Conservation (phyloP, 2,797 vertebrate species). For the Sebastes dallii region DNA sequence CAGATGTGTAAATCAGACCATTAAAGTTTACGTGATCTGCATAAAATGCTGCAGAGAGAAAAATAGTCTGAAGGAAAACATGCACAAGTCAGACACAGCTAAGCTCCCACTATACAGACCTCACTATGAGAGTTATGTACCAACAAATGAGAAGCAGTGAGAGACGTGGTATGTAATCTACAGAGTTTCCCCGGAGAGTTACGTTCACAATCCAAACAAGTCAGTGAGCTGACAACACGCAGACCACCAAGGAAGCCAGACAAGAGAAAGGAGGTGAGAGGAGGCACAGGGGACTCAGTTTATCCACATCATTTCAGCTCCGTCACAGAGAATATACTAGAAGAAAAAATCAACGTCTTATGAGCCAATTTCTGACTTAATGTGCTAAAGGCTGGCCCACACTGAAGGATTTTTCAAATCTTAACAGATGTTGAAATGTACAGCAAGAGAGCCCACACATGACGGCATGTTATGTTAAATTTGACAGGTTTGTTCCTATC, state of each 20-base stretch:
- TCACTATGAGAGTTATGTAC: not conserved
- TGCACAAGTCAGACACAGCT: not conserved
- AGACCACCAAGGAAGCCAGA: conserved; percentile 26
- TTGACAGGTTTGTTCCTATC: no score
- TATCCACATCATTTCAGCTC: not conserved
- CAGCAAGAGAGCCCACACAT: no score
- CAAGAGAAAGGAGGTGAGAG: not conserved
- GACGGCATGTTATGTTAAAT: no score
- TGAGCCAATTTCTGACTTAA: not conserved
- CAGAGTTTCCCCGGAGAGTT: not conserved
- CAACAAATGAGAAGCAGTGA: conserved; percentile 5
- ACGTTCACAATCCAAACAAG: conserved; percentile 46
- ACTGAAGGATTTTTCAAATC: no score
- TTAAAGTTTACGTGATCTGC: conserved; percentile 6
- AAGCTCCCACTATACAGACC: not conserved
- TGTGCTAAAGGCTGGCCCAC: not conserved
- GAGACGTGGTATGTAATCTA: conserved; percentile 23
- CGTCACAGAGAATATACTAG: not conserved
- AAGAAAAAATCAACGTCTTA: not conserved
- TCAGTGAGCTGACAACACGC: conserved; percentile 4
- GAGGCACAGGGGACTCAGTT: not conserved
- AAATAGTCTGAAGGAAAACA: not conserved
- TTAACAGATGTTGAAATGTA: no score
- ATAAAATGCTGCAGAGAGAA: not conserved
- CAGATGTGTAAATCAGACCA: not conserved